These are phyloP conservation scores for Pseudochirops corinnae DNA, from an alignment of 2,797 vertebrate genomes.

Conservation along the genomic window DNA sequence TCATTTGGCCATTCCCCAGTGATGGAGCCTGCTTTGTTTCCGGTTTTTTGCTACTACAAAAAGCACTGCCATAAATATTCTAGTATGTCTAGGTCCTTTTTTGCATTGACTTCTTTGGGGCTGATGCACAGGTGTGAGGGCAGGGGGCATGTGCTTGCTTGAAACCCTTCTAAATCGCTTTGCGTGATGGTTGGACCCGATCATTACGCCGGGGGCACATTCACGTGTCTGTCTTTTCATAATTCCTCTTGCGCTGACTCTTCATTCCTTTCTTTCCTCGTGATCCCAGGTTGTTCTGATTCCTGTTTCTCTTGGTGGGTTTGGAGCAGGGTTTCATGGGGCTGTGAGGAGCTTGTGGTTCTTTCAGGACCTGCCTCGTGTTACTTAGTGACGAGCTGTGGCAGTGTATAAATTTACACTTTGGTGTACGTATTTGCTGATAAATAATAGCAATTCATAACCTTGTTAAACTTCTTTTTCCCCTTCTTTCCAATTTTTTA, in stretches of 20 bases:
- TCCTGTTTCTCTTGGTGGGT: not conserved
- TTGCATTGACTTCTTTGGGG: not conserved
- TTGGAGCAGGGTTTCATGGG: not conserved
- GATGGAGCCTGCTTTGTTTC: not conserved
- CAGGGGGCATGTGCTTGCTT: not conserved
- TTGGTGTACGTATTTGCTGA: too few species aligned
- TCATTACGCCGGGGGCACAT: too few species aligned
- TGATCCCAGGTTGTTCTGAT: not conserved
- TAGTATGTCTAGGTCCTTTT: not conserved
- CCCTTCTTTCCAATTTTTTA: too few species aligned
- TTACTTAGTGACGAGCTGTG: not conserved
- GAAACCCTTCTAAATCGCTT: not conserved
- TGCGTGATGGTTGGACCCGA: too few species aligned
- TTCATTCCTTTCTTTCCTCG: too few species aligned
- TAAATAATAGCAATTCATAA: too few species aligned
- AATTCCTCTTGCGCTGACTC: not conserved
- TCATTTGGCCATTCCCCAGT: not conserved
- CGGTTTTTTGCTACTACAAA: too few species aligned
- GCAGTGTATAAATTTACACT: not conserved
- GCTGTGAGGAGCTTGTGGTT: not conserved
- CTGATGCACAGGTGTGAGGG: not conserved
- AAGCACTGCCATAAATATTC: too few species aligned
- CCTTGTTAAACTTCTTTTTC: too few species aligned
- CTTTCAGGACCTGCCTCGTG: not conserved
- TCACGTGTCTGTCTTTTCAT: not conserved